Evolutionary conservation across 2,113 vertebrate species (phyloP), one percentile per base, ranked within the genome.

Genomic region (Cheilinus undulatus): DNA sequence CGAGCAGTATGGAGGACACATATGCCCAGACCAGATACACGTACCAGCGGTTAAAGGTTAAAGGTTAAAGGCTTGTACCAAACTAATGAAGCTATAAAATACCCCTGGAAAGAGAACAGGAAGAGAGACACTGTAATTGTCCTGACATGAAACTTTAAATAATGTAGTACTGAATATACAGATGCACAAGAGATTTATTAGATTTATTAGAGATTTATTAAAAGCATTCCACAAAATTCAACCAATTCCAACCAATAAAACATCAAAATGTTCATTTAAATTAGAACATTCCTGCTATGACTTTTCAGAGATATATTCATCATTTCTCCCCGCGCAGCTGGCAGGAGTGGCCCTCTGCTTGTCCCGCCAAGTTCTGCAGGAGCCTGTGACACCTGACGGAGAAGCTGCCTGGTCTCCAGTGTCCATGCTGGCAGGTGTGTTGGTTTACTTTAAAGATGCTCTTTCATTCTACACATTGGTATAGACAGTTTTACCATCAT

Each of bases 331-430:
- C 0, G 73, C 91, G 11, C 95, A 93, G 65, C 86, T 95, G 22
- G 93, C 96, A 1, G 91, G 92, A 19, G 95, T 94, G 0, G 92
- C 95, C 12, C 91, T 97, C 22, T 92, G 82, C 53, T 85, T 97
- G 83, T 94, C 95, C 4, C 92, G 94, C 15, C 77, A 81, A 9
- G 69, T 95, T 50, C 76, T 93, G 1, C 78, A 89, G 13, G 93
- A 93, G 52, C 80, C 83, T 1, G 76, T 48, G 1, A 81, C 88
- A 3, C 75, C 87, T 4, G 92, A 87, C 36, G 69, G 76, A 2
- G 92, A 93, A 22, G 74, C 80, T 0, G 86, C 86, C 36, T 94
- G 91, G 90, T 90, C 17, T 88, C 75, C 6, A 91, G 86, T 42
- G 78, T 92, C 4, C 77, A 88, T 22, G 57, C 93, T 0, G 93